Evolutionary conservation across 2,888 invertebrate species (phyloP).

Genomic region (Drosophila gaucha): DNA sequence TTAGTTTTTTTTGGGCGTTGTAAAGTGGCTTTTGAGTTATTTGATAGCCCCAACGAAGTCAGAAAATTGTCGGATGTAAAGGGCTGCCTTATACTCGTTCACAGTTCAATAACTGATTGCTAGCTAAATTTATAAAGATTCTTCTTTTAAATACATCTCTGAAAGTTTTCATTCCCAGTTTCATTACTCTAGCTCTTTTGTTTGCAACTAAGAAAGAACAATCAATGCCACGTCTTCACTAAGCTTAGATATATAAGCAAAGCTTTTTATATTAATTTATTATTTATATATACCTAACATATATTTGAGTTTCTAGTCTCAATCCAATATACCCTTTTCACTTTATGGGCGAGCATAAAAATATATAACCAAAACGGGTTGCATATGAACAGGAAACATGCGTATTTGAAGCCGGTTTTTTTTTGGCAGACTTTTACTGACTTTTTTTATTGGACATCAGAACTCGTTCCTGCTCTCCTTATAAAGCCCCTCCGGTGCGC

Average conservation of each 20-base stretch:
- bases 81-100: not conserved
- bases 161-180: no score
- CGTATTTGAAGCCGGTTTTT: slow-evolving; percentile 68
- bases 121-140: not conserved
- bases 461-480: slow-evolving; percentile 56
- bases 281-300: not conserved
- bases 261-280: no score
- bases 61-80: no score
- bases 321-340: not conserved
- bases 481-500: not conserved
- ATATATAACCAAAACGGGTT: slow-evolving; percentile 58
- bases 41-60: slow-evolving; percentile 32
- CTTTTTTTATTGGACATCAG: slow-evolving; percentile 37
- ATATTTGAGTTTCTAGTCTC: not conserved
- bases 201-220: no score
- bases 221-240: no score
- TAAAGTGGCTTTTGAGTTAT: slow-evolving; percentile 55
- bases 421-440: slow-evolving; percentile 35
- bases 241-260: no score
- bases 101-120: slow-evolving; percentile 4
- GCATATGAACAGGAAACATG: slow-evolving; percentile 63
- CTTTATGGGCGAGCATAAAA: not conserved
- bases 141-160: no score
- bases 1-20: slow-evolving; percentile 48
- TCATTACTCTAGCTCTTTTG: no score